A percentile compares a stretch with the other conserved stretches of the same genome.
phyloP scores from a whole-genome alignment of 2,888 invertebrate species.

The Zygogramma bicolorata region DNA sequence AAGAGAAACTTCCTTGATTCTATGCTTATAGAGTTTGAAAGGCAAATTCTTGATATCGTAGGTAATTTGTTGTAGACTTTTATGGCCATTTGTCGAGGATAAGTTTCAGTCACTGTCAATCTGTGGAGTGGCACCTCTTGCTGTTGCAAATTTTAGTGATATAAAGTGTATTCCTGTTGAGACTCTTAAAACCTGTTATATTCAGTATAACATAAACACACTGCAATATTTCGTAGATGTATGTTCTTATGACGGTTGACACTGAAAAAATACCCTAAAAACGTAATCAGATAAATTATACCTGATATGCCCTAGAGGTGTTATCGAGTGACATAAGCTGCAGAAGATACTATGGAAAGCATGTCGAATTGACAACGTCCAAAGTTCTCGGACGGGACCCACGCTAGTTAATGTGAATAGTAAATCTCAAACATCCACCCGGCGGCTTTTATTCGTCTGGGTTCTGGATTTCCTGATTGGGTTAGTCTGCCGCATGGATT shows the following conservation, averaged over 20 bases:
- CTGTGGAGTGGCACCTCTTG: too few relatives aligned
- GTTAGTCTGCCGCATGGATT: constrained; percentile 14
- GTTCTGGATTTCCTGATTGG: constrained; percentile 24
- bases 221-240: too few relatives aligned
- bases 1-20: not conserved
- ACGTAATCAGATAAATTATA: too few relatives aligned
- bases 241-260: too few relatives aligned
- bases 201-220: too few relatives aligned
- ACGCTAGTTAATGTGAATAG: constrained; percentile 26
- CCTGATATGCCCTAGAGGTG: too few relatives aligned
- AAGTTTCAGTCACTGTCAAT: not conserved
- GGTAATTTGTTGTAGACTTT: not conserved
- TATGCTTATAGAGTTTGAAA: not conserved
- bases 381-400: constrained; percentile 4
- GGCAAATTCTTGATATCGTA: not conserved
- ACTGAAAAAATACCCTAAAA: too few relatives aligned
- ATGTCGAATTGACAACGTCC: not conserved
- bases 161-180: too few relatives aligned
- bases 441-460: constrained; percentile 25
- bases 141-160: too few relatives aligned
- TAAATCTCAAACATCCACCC: constrained; percentile 23
- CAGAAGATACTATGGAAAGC: too few relatives aligned
- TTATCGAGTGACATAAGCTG: too few relatives aligned
- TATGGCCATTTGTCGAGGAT: not conserved
- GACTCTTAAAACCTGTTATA: too few relatives aligned